Evolutionary conservation across 2,888 invertebrate species (phyloP).

Genomic region (Chymomyza fuscimana): DNA sequence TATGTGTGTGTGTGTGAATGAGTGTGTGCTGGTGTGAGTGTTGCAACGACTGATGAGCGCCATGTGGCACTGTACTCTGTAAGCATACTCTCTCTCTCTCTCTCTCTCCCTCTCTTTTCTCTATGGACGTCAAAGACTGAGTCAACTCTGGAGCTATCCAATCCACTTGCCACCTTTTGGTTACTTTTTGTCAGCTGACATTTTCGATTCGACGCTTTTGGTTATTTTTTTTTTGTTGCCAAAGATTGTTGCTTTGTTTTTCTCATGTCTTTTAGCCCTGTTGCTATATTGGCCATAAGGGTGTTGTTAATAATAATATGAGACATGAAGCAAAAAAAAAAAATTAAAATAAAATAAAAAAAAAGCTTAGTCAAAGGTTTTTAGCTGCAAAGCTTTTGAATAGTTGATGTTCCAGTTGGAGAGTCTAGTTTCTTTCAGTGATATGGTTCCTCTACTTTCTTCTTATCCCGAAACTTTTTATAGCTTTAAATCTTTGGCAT

Average conservation of each 20-base stretch:
- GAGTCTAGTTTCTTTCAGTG: too few relatives aligned
- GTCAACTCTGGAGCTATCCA: constrained; percentile 19
- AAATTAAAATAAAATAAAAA: too few relatives aligned
- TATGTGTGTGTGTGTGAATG: constrained; percentile 29
- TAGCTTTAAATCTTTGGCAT: too few relatives aligned
- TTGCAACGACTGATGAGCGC: constrained; percentile 63
- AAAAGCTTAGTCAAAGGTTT: too few relatives aligned
- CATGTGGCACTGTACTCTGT: constrained; percentile 49
- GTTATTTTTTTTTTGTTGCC: background rate
- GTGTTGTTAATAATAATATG: constrained; percentile 62
- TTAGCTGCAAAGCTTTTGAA: too few relatives aligned
- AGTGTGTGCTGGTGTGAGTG: constrained; percentile 22
- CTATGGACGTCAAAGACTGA: constrained; percentile 1
- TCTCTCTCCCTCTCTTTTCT: background rate
- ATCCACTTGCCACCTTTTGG: constrained; percentile 36
- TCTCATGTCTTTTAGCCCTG: constrained; percentile 15
- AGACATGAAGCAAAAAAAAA: background rate
- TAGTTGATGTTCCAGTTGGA: too few relatives aligned
- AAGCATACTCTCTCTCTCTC: too few relatives aligned
- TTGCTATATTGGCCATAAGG: constrained; percentile 68
- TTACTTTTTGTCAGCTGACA: constrained; percentile 13
- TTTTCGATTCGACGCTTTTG: background rate
- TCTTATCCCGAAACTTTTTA: too few relatives aligned
- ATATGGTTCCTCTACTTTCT: too few relatives aligned
- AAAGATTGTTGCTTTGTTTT: constrained; percentile 12